These are phyloP conservation scores for Stenodera caucasica DNA, from an alignment of 2,888 invertebrate genomes.

Conservation along the genomic window DNA sequence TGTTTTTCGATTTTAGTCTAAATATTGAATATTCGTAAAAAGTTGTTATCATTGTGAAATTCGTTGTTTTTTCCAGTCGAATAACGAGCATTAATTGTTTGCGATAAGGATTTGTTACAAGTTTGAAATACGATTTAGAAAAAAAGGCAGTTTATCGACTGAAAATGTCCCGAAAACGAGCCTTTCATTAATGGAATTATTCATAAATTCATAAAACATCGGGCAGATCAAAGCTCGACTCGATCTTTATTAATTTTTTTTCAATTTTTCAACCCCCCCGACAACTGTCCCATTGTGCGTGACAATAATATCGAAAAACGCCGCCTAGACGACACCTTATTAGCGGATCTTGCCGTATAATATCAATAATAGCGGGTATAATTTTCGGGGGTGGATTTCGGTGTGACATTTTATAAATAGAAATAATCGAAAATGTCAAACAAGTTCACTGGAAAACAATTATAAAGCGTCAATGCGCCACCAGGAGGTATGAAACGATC, in stretches of 20 bases:
- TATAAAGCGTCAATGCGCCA: conserved; percentile 45
- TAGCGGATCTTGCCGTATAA: not conserved
- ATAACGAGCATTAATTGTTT: not conserved
- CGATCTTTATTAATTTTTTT: too few relatives aligned
- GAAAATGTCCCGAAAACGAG: not conserved
- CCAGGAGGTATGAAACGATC: conserved; percentile 32
- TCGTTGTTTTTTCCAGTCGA: not conserved
- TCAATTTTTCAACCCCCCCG: too few relatives aligned
- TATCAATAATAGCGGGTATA: too few relatives aligned
- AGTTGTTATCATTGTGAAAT: too few relatives aligned
- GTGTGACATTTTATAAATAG: conserved; percentile 2
- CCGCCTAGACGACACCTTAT: not conserved
- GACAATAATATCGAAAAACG: too few relatives aligned
- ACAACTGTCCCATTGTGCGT: too few relatives aligned
- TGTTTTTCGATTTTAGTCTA: too few relatives aligned
- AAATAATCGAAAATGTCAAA: conserved; percentile 31
- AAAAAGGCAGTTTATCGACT: not conserved
- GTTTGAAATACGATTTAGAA: not conserved
- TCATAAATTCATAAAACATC: not conserved
- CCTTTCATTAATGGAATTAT: not conserved
- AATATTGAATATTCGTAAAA: too few relatives aligned
- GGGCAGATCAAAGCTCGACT: not conserved
- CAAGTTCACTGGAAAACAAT: conserved; percentile 40
- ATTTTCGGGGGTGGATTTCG: too few relatives aligned
- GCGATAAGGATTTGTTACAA: not conserved